phyloP scores from a whole-genome alignment of 2,888 invertebrate species.

The Heliconius aoede region DNA sequence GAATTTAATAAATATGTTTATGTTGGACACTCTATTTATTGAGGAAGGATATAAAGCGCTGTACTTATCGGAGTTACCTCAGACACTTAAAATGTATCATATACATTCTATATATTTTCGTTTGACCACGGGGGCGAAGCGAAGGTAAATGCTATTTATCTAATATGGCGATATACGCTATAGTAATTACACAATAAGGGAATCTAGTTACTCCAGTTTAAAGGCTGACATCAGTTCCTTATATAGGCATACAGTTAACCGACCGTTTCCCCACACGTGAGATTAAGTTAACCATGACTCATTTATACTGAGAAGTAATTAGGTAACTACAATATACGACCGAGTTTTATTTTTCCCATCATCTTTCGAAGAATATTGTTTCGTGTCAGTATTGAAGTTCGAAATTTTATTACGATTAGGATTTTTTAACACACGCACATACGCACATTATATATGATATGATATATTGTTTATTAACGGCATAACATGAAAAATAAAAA shows the following conservation, averaged over 20 bases:
- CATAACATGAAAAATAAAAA: too few relatives aligned
- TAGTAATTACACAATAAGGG: constrained; percentile 1
- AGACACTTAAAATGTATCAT: too few relatives aligned
- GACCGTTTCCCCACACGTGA: constrained; percentile 24
- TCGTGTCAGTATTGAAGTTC: too few relatives aligned
- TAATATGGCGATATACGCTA: constrained; percentile 40
- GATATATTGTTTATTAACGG: too few relatives aligned
- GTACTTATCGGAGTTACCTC: too few relatives aligned
- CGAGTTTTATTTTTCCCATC: background rate
- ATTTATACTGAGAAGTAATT: constrained; percentile 11
- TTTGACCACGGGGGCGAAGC: too few relatives aligned
- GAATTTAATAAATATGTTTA: too few relatives aligned
- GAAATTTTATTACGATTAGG: too few relatives aligned
- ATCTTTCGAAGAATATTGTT: background rate
- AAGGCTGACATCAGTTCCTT: constrained; percentile 36
- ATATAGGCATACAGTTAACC: constrained; percentile 30
- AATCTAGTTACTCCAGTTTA: constrained; percentile 40
- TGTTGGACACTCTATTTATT: too few relatives aligned
- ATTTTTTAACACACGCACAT: too few relatives aligned
- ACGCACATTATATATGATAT: background rate
- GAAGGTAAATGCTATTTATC: constrained; percentile 19
- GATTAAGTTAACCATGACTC: constrained; percentile 17
- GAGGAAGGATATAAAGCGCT: too few relatives aligned
- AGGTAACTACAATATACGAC: background rate
- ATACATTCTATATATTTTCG: too few relatives aligned